Percentiles rank a stretch among this genome's conserved stretches.
Conservation (phyloP, 2,113 vertebrate species). For the Malurus melanocephalus region DNA sequence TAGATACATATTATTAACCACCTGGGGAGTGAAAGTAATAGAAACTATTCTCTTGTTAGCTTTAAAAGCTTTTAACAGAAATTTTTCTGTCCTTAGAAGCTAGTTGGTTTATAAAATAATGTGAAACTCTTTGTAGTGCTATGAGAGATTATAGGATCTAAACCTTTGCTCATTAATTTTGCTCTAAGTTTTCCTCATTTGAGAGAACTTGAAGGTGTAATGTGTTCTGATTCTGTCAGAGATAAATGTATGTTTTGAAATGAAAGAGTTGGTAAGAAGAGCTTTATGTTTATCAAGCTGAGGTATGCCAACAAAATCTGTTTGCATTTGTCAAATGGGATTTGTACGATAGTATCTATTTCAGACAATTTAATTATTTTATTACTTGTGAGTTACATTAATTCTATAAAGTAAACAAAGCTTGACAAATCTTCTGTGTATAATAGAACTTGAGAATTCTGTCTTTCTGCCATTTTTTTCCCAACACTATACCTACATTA, state of each 20-base stretch:
- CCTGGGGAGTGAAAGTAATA: neutral
- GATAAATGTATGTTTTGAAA: neutral
- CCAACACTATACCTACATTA: neutral
- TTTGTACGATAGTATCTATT: neutral
- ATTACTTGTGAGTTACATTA: neutral
- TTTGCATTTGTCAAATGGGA: neutral
- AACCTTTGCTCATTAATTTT: neutral
- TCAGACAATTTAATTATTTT: neutral
- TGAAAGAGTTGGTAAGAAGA: neutral
- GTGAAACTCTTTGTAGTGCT: neutral
- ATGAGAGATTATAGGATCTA: neutral
- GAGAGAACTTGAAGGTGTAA: neutral
- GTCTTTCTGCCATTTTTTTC: neutral
- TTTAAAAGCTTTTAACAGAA: slow-evolving; percentile 14
- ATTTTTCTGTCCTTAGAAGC: neutral
- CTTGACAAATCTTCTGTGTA: neutral
- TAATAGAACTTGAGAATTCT: neutral
- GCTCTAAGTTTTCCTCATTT: neutral
- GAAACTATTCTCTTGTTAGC: slow-evolving; percentile 1
- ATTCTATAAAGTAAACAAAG: neutral
- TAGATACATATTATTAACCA: slow-evolving; percentile 12
- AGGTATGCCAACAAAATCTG: neutral
- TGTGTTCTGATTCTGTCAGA: neutral
- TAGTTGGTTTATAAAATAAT: neutral
- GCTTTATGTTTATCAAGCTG: neutral